These are phyloP conservation scores for Eristalinus sepulchralis DNA, from an alignment of 2,888 invertebrate genomes.

Conservation along the genomic window DNA sequence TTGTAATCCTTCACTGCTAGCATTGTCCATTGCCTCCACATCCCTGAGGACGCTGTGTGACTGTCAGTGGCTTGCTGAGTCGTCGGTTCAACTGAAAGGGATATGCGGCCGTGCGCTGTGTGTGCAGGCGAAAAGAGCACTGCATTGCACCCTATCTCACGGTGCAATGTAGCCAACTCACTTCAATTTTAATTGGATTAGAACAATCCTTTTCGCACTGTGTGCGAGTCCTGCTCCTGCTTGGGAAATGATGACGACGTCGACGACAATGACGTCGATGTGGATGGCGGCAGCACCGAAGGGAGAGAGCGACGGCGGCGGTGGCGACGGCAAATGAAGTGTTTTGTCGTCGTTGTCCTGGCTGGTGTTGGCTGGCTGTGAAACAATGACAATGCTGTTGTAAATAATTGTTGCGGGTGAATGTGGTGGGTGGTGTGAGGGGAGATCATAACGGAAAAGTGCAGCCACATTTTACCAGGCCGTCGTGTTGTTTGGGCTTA, in stretches of 20 bases:
- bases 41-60: conserved; percentile 32
- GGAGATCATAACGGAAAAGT: conserved; percentile 8
- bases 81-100: conserved; percentile 36
- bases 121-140: conserved; percentile 42
- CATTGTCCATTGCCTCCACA: conserved; percentile 21
- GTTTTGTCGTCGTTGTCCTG: conserved; percentile 9
- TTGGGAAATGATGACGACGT: conserved; percentile 7
- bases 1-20: conserved; percentile 53
- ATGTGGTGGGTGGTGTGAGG: background rate
- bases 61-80: conserved; percentile 43
- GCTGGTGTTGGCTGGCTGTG: conserved; percentile 21
- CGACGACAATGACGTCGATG: conserved; percentile 7
- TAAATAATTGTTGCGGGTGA: conserved; percentile 46
- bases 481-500: background rate
- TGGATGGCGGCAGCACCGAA: background rate
- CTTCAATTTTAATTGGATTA: conserved; percentile 70
- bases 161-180: conserved; percentile 58
- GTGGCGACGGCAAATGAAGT: background rate
- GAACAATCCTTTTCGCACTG: conserved; percentile 49
- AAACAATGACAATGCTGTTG: conserved; percentile 39
- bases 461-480: conserved; percentile 18
- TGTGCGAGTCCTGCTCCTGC: conserved; percentile 21
- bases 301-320: no score
- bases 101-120: conserved; percentile 9
- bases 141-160: conserved; percentile 52